phyloP scores from a whole-genome alignment of 2,797 vertebrate species.

The Xyrichtys novacula region DNA sequence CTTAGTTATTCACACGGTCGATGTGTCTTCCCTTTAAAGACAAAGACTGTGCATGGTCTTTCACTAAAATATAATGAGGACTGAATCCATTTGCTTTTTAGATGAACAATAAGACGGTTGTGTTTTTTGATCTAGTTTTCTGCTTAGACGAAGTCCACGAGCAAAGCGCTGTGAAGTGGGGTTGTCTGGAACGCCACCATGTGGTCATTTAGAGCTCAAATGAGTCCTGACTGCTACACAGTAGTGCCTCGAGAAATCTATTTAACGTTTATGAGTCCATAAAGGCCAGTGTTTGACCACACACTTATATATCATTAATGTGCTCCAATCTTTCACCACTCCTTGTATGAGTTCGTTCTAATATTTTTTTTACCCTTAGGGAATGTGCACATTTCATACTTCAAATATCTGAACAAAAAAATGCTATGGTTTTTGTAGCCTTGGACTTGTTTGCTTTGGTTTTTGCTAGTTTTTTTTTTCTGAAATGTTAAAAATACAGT shows the following conservation, averaged over 20 bases:
- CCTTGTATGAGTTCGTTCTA: neutral
- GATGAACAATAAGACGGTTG: neutral
- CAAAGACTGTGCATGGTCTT: neutral
- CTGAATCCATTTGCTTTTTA: slow-evolving; percentile 7
- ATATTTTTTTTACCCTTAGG: no score
- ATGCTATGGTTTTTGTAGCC: neutral
- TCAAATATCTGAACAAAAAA: neutral
- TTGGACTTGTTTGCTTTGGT: neutral
- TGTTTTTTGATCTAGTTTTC: slow-evolving; percentile 1
- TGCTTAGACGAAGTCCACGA: neutral
- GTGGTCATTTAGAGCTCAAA: slow-evolving; percentile 21
- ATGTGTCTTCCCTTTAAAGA: neutral
- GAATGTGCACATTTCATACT: neutral
- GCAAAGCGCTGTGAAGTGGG: neutral
- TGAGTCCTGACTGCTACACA: neutral
- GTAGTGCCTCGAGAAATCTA: neutral
- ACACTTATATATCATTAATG: neutral
- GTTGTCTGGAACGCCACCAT: slow-evolving; percentile 28
- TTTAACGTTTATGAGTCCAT: neutral
- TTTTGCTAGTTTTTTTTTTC: slow-evolving; percentile 6
- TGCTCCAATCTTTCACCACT: neutral
- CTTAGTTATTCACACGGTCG: slow-evolving; percentile 35
- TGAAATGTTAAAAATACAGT: slow-evolving; percentile 38
- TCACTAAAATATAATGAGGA: slow-evolving; percentile 5
- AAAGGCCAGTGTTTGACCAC: neutral